Conservation (phyloP, 2,113 vertebrate genomes). For the Progne subis region DNA sequence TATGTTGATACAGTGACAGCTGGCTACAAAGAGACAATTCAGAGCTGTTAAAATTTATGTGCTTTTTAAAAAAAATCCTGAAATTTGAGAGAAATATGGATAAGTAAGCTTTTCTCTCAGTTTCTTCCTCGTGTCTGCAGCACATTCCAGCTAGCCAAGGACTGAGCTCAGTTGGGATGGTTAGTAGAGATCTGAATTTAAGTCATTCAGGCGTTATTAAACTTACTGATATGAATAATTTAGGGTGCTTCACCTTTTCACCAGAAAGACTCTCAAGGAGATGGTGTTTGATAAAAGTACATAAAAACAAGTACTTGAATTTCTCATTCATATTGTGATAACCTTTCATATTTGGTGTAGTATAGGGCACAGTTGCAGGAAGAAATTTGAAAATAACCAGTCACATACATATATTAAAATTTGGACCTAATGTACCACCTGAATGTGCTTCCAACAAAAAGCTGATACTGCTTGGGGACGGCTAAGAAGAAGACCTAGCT, state of each 20-base stretch:
- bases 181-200: neutral
- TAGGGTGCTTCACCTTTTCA: neutral
- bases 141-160: neutral
- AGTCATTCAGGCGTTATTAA: neutral
- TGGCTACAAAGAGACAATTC: neutral
- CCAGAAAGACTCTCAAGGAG: neutral
- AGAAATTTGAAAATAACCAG: neutral
- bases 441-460: neutral
- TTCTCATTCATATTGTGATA: neutral
- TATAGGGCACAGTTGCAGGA: neutral
- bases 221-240: neutral
- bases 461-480: neutral
- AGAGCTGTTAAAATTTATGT: neutral
- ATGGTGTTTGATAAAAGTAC: neutral
- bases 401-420: neutral
- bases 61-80: neutral
- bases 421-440: neutral
- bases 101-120: neutral
- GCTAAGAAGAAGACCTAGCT: neutral
- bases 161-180: fast-evolving
- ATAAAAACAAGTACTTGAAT: neutral
- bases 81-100: neutral
- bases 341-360: neutral
- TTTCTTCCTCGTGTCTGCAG: neutral
- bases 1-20: neutral